A percentile compares a stretch with the other conserved stretches of the same genome.
phyloP scores from a whole-genome alignment of 2,888 invertebrate genomes.

The Plagiodera versicolora region DNA sequence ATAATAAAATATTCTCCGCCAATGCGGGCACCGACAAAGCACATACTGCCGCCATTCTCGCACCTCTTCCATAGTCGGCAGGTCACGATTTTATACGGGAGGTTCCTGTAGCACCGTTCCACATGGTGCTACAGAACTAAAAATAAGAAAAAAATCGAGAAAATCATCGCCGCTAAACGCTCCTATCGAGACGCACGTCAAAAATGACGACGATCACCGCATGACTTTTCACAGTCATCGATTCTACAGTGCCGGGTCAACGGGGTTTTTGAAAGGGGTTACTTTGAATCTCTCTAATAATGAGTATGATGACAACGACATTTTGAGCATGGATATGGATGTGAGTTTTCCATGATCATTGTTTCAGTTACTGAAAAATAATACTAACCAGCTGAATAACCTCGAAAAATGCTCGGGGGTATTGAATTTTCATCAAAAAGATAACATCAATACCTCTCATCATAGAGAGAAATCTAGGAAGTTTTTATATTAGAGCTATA shows the following conservation, averaged over 20 bases:
- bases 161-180: constrained; percentile 25
- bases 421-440: too few relatives aligned
- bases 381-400: too few relatives aligned
- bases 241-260: neutral
- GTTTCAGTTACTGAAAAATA: too few relatives aligned
- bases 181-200: constrained; percentile 26
- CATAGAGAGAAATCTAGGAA: too few relatives aligned
- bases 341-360: too few relatives aligned
- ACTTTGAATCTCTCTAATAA: too few relatives aligned
- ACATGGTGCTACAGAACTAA: neutral
- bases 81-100: neutral
- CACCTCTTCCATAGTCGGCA: neutral
- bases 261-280: neutral
- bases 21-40: neutral
- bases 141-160: neutral
- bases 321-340: too few relatives aligned
- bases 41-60: neutral
- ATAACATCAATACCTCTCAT: too few relatives aligned
- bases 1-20: neutral
- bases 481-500: too few relatives aligned
- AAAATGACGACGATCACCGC: constrained; percentile 29
- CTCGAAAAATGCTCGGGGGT: too few relatives aligned
- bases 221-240: constrained; percentile 26
- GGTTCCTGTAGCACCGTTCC: neutral
- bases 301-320: too few relatives aligned